Percentiles rank a stretch among this genome's conserved stretches.
phyloP scores from a whole-genome alignment of 1,140 invertebrate species.

The Drosophila insularis region DNA sequence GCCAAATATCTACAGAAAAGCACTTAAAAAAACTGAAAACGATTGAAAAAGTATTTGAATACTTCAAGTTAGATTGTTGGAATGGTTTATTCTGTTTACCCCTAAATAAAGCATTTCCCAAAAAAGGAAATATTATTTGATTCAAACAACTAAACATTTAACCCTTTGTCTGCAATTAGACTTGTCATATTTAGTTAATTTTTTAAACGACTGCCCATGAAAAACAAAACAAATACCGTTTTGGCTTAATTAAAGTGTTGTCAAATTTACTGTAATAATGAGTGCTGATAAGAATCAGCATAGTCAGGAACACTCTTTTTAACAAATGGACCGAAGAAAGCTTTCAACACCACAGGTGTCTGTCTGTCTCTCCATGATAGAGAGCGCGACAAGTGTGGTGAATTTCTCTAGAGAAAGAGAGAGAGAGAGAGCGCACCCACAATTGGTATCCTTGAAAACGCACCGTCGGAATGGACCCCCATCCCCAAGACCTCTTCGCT shows the following conservation, averaged over 20 bases:
- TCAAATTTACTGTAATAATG: slow-evolving; percentile 10
- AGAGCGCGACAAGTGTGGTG: slow-evolving; percentile 60
- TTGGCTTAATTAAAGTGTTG: slow-evolving; percentile 2
- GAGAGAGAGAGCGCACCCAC: slow-evolving; percentile 5
- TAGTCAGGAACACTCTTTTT: background rate
- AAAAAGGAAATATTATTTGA: too few species aligned
- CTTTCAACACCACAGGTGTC: slow-evolving; percentile 70
- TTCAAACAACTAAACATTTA: too few species aligned
- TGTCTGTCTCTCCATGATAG: slow-evolving; percentile 18
- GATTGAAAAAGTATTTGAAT: too few species aligned
- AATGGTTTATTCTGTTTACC: too few species aligned
- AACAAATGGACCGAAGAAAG: slow-evolving; percentile 28
- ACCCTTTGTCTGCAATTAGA: too few species aligned
- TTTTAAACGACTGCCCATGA: background rate
- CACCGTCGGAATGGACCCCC: background rate
- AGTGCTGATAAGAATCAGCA: background rate
- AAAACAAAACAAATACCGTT: background rate
- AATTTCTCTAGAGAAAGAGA: slow-evolving; percentile 19
- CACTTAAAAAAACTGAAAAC: too few species aligned
- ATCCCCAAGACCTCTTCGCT: background rate
- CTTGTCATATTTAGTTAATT: background rate
- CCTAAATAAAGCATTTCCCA: too few species aligned
- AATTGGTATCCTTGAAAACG: slow-evolving; percentile 50
- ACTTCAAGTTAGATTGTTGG: too few species aligned
- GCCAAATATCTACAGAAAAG: too few species aligned